Conservation (phyloP, 2,797 vertebrate species). For the Cephalopachus bancanus region DNA sequence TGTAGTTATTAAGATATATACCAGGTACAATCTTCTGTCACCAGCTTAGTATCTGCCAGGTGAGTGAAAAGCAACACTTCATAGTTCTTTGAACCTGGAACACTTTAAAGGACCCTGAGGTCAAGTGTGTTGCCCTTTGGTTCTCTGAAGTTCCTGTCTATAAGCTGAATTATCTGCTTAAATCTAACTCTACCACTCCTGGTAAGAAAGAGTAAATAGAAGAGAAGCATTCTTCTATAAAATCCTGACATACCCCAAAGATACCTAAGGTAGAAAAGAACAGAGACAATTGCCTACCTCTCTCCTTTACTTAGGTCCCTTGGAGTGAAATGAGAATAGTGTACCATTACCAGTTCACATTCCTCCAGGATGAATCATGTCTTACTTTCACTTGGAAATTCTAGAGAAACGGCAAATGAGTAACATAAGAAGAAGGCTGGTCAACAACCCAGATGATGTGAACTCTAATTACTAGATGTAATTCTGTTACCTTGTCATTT, state of each 20-base stretch:
- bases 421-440: no score
- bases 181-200: not conserved
- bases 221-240: not conserved
- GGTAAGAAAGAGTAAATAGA: not conserved
- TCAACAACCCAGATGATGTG: not conserved
- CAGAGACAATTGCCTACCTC: not conserved
- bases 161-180: not conserved
- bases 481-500: not conserved
- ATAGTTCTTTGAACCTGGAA: not conserved
- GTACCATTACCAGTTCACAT: not conserved
- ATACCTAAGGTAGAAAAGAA: not conserved
- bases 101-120: not conserved
- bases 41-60: not conserved
- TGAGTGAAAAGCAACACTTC: not conserved
- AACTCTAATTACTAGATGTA: not conserved
- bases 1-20: slow-evolving; percentile 9
- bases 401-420: not conserved
- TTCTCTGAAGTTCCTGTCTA: not conserved
- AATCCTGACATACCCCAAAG: not conserved
- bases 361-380: not conserved
- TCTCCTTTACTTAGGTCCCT: not conserved
- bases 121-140: not conserved
- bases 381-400: not conserved
- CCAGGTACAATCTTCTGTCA: not conserved
- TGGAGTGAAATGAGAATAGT: not conserved